A percentile compares a stretch with the other conserved stretches of the same genome.
Conservation (phyloP, 64 coral and sea anemone species). For the Porites lutea region DNA sequence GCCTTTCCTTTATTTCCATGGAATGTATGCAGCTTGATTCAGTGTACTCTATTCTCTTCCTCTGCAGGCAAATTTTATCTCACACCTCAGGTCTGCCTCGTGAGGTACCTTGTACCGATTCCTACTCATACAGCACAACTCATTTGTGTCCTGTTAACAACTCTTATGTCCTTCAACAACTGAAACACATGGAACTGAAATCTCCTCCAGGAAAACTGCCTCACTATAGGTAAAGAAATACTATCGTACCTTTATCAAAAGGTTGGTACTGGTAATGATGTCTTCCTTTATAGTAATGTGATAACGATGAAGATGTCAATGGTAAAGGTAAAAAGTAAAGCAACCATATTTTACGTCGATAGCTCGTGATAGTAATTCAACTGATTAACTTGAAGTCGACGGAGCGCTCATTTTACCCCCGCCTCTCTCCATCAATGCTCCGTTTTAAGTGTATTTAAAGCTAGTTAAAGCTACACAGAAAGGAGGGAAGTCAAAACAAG, state of each 20-base stretch:
- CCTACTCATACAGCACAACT: slow-evolving; percentile 74
- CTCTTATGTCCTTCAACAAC: slow-evolving; percentile 79
- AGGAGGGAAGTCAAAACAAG: too few relatives aligned
- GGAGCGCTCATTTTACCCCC: too few relatives aligned
- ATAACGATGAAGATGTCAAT: too few relatives aligned
- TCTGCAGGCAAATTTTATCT: slow-evolving; percentile 79
- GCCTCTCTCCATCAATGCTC: too few relatives aligned
- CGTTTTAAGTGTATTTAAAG: too few relatives aligned
- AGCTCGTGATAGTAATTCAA: too few relatives aligned
- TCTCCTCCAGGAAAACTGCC: slow-evolving; percentile 84
- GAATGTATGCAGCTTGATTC: too few relatives aligned
- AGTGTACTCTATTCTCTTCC: neutral
- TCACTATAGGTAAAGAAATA: slow-evolving; percentile 80
- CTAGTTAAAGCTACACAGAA: too few relatives aligned
- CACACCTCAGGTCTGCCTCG: slow-evolving; percentile 96
- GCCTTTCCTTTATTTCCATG: too few relatives aligned
- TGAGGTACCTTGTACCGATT: slow-evolving; percentile 91
- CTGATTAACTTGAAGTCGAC: too few relatives aligned
- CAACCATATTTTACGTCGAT: too few relatives aligned
- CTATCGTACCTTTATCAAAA: neutral
- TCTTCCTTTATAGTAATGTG: neutral
- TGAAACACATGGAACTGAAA: slow-evolving; percentile 79
- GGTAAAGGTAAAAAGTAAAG: neutral
- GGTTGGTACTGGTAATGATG: neutral
- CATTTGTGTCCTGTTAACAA: slow-evolving; percentile 94